Conservation (phyloP, 2,888 invertebrate genomes). For the Poecilus cupreus region DNA sequence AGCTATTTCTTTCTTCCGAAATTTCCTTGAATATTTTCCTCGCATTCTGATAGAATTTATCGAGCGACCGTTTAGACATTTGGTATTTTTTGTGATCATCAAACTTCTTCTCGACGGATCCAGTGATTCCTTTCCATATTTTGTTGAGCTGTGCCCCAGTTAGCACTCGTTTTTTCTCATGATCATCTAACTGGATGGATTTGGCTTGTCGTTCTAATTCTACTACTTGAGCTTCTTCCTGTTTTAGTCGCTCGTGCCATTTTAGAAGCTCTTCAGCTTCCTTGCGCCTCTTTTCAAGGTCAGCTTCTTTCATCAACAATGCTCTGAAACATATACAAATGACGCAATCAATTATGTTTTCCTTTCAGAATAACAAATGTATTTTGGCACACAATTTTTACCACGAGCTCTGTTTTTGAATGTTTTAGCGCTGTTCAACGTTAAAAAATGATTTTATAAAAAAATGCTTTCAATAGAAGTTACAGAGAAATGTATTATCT, state of each 20-base stretch:
- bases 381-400: too few relatives aligned
- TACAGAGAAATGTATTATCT: too few relatives aligned
- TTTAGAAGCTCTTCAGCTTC: constrained; percentile 74
- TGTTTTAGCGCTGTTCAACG: too few relatives aligned
- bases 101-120: constrained; percentile 70
- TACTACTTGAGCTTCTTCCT: constrained; percentile 74
- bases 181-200: constrained; percentile 55
- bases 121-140: constrained; percentile 73
- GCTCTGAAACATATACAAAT: constrained; percentile 65
- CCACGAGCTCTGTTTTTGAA: too few relatives aligned
- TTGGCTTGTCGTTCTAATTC: constrained; percentile 73
- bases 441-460: too few relatives aligned
- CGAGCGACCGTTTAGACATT: constrained; percentile 71
- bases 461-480: too few relatives aligned
- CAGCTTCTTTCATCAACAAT: constrained; percentile 73
- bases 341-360: not conserved
- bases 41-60: constrained; percentile 72
- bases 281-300: constrained; percentile 72
- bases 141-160: constrained; percentile 71
- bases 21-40: constrained; percentile 64
- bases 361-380: not conserved
- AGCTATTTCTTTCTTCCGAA: constrained; percentile 34
- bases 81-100: constrained; percentile 69
- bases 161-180: constrained; percentile 64
- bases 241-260: constrained; percentile 75